These are phyloP conservation scores for Thereuonema tuberculata DNA, from an alignment of 1,140 invertebrate species.

Conservation along the genomic window DNA sequence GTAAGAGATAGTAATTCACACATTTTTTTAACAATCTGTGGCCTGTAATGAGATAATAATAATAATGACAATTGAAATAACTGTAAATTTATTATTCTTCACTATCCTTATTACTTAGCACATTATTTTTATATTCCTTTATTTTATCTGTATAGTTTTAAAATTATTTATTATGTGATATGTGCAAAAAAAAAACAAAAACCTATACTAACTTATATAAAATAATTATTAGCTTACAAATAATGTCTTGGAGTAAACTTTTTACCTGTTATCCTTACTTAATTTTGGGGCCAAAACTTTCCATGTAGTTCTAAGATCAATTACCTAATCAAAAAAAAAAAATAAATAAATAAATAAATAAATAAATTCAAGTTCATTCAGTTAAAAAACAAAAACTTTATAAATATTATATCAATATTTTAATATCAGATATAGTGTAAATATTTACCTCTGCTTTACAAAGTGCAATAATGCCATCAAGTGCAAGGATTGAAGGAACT, in stretches of 20 bases:
- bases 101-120: too few species aligned
- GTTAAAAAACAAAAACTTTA: not conserved
- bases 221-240: too few species aligned
- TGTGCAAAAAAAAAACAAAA: too few species aligned
- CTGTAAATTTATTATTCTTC: not conserved
- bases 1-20: constrained; percentile 2
- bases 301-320: constrained; percentile 1
- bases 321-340: too few species aligned
- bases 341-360: too few species aligned
- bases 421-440: not conserved
- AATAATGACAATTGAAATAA: not conserved
- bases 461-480: not conserved
- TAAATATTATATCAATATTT: not conserved
- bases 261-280: constrained; percentile 2
- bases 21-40: constrained; percentile 1
- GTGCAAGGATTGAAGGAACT: not conserved
- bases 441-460: constrained; percentile 1
- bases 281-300: constrained; percentile 3
- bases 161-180: too few species aligned
- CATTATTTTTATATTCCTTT: too few species aligned
- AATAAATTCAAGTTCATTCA: not conserved
- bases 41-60: not conserved
- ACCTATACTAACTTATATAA: too few species aligned
- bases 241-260: too few species aligned
- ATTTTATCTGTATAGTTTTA: too few species aligned